Conservation (phyloP, 2,113 vertebrate species). For the Bos javanicus region DNA sequence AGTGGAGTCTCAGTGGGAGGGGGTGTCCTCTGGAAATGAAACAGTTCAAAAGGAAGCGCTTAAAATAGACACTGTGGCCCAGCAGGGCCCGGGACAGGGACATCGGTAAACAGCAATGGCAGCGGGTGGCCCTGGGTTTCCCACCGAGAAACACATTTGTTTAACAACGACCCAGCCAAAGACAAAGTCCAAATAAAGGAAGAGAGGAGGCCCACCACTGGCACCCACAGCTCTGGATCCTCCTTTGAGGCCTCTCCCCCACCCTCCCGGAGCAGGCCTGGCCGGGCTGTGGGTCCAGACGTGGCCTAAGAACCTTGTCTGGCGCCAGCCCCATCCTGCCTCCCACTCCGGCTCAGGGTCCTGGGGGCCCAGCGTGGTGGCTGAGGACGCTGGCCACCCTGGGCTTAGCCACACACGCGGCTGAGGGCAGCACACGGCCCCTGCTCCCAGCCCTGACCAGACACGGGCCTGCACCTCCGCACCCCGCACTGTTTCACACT, state of each 20-base stretch:
- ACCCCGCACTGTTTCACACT: too few species aligned
- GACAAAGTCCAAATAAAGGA: neutral
- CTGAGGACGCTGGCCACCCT: fast-evolving
- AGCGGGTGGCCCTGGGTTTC: neutral
- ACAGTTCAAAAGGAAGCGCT: slow-evolving; percentile 42
- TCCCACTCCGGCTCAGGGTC: neutral
- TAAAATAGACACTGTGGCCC: slow-evolving; percentile 41
- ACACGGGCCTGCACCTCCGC: neutral
- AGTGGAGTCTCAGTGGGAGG: neutral
- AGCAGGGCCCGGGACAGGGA: slow-evolving; percentile 57
- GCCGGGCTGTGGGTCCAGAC: neutral
- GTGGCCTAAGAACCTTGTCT: neutral
- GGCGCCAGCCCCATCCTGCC: neutral
- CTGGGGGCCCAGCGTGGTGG: neutral
- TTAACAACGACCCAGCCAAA: neutral
- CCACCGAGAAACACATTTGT: neutral
- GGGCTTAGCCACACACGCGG: neutral
- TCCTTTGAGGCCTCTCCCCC: fast-evolving
- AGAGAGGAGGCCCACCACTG: fast-evolving
- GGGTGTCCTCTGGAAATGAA: slow-evolving; percentile 59
- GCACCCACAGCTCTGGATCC: neutral
- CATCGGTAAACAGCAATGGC: slow-evolving; percentile 26
- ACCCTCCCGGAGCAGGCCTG: neutral
- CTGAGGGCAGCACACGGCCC: neutral
- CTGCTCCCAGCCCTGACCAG: neutral